Evolutionary conservation across 2,113 vertebrate genomes (phyloP), one percentile per base, ranked within the genome.

Genomic region (Neolamprologus falcicula): DNA sequence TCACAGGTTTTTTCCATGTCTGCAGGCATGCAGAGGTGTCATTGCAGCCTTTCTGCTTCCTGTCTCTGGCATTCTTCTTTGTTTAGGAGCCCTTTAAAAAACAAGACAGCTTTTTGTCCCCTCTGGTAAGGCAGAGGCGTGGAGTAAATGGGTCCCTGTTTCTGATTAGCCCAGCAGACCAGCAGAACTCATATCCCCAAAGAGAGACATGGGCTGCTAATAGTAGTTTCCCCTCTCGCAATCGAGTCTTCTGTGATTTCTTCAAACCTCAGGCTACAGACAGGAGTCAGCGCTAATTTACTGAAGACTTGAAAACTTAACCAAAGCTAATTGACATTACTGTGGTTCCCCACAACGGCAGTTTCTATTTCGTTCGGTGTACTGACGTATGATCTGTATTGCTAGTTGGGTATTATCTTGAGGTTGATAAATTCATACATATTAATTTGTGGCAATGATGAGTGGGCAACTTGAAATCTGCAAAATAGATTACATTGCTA

Each of bases 81-180:
- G 89, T 95, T 96, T 95, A 95, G 97, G 92, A 95, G 86, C 93
- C 91, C 86, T 95, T 94, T 93, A 83, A 91, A 96, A 98, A 95
- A 98, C 95, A 97, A 73, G 95, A 90, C 92, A 82, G 94, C 96
- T 97, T 97, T 98, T 97, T 98, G 97, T 97, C 93, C 94, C 93
- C 89, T 61, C 42, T 87, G 82, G 88, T 9, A 73, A 94, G 95
- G 96, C 95, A 90, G 94, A 95, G 91, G 93, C 92, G 13, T 89
- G 71, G 78, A 85, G 87, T 90, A 94, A 92, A 91, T 47, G 53
- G 81, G 28, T 88, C 86, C 93, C 95, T 96, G 94, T 94, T 96
- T 94, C 96, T 97, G 96, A 53, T 98, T 97, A 96, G 96, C 84
- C 89, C 42, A 83, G 66, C 93, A 92, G 81, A 79, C 93, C 88